These are phyloP conservation scores for Misgurnus anguillicaudatus DNA, from an alignment of 2,113 vertebrate species.

Conservation along the genomic window DNA sequence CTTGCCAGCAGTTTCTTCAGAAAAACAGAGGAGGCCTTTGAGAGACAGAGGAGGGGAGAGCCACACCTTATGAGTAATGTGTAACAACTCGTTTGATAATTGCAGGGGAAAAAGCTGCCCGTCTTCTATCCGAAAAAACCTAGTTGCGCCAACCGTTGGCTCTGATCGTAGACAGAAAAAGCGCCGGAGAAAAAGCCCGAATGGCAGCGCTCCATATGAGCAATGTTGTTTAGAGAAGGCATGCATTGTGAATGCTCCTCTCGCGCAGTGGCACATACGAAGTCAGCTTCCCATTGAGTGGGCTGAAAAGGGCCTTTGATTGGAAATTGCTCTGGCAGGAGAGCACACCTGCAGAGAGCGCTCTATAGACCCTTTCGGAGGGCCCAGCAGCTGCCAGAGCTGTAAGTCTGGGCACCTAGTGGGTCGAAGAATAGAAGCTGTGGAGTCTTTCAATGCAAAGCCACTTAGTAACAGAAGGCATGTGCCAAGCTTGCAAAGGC, in stretches of 20 bases:
- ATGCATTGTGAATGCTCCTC: slow-evolving; percentile 77
- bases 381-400: slow-evolving; percentile 84
- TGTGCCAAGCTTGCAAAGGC: slow-evolving; percentile 82
- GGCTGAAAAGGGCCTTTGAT: slow-evolving; percentile 83
- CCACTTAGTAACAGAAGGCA: slow-evolving; percentile 87
- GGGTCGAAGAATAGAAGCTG: slow-evolving; percentile 77
- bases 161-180: slow-evolving; percentile 52
- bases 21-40: slow-evolving; percentile 62
- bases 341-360: slow-evolving; percentile 83
- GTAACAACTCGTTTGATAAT: slow-evolving; percentile 59
- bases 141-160: slow-evolving; percentile 50
- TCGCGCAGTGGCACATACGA: slow-evolving; percentile 68
- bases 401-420: slow-evolving; percentile 81
- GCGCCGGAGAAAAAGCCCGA: slow-evolving; percentile 61
- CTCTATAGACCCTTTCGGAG: slow-evolving; percentile 78
- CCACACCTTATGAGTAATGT: slow-evolving; percentile 72
- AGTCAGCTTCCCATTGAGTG: slow-evolving; percentile 80
- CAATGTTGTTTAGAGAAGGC: slow-evolving; percentile 76
- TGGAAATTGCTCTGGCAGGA: slow-evolving; percentile 79
- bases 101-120: slow-evolving; percentile 51
- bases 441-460: slow-evolving; percentile 81
- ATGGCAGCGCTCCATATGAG: slow-evolving; percentile 78
- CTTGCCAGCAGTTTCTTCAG: slow-evolving; percentile 58
- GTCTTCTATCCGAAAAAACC: slow-evolving; percentile 49
- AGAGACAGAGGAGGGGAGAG: slow-evolving; percentile 55